Base-by-base conservation (phyloP, 37 sponge, comb jelly and placozoan genomes). In the Chondrilla cf. caribensis region DNA sequence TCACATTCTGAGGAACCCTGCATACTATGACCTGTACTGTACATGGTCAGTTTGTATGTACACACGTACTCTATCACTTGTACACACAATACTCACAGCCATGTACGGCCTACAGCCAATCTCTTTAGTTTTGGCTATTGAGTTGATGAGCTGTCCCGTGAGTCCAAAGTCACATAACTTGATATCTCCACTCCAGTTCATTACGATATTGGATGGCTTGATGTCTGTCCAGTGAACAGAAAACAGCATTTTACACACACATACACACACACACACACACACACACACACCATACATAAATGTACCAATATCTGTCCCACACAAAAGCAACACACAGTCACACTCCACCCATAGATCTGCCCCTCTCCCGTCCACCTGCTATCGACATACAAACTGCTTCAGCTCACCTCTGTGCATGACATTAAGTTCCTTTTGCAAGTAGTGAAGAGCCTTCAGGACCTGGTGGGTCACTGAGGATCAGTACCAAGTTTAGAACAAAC, bases 101-200 rank as follows among this genome's bases (percentile, higher is more conserved):
- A 91, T 78, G 43, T 92, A 92, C 1, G 89, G 89, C 26, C 84
- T 77, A 47, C 92, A 88, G 58, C 92, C 92, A 32, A 88, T 88
- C 62, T 88, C 81, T 29, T 54, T 39, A 18, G 92, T 92, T 28
- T 82, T 57, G 17, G 97, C 97, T 68, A 97, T 90, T 71, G 92
- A 91, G 90, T 98, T 93, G 9, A 98, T 95, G 8, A 98, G 92
- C 24, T 87, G 81, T 0, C 94, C 98, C 28, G 93, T 89, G 44
- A 98, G 95, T 0, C 98, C 98, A 83, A 98, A 95, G 54, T 98
- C 98, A 85, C 98, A 98, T 79, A 98, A 77, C 88, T 97, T 97
- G 86, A 97, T 92, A 15, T 88, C 82, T 1, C 98, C 95, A 3
- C 81, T 68, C 39, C 70, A 58, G 78, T 93, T 93, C 54, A 98